These are phyloP conservation scores for Tenodera sinensis DNA, from an alignment of 2,888 invertebrate genomes.

Conservation along the genomic window DNA sequence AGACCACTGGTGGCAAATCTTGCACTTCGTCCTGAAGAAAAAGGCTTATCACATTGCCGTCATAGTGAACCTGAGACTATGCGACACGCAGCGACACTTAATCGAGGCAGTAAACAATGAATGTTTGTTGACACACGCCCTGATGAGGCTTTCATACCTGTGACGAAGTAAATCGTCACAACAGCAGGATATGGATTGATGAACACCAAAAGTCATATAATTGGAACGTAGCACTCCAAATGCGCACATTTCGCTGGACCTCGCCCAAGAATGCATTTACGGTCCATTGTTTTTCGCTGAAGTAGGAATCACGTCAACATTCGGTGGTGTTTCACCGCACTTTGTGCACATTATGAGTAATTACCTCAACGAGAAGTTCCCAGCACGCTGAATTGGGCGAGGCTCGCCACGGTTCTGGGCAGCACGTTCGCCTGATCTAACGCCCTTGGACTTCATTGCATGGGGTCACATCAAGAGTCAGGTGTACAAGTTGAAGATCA, in stretches of 20 bases:
- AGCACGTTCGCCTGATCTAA: background rate
- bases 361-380: background rate
- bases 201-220: background rate
- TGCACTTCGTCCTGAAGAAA: no score
- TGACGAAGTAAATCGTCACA: background rate
- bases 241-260: background rate
- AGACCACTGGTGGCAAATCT: no score
- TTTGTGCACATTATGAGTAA: background rate
- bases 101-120: no score
- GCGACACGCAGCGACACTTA: no score
- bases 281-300: background rate
- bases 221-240: background rate
- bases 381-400: background rate
- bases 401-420: background rate
- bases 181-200: background rate
- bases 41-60: no score
- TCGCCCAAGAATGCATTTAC: background rate
- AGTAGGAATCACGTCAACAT: background rate
- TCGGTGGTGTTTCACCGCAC: background rate
- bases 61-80: no score
- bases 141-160: background rate
- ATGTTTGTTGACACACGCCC: no score
- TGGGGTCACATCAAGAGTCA: background rate
- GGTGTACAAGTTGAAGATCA: background rate
- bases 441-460: background rate